Conservation (phyloP, 2,888 invertebrate species). For the Leptodirus hochenwartii region DNA sequence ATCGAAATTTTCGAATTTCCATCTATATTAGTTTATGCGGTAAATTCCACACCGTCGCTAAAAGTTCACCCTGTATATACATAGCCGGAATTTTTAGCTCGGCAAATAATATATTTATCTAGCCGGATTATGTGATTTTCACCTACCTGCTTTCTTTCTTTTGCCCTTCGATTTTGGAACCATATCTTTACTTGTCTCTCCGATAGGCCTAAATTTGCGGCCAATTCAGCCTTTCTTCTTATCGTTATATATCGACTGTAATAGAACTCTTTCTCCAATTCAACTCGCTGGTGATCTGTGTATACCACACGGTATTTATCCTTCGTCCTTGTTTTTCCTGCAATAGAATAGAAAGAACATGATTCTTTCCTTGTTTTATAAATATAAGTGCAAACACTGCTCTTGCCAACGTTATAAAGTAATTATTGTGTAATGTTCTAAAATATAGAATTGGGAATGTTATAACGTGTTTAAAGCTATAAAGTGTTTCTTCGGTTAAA, state of each 20-base stretch:
- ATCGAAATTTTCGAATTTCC: too few relatives aligned
- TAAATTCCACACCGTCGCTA: too few relatives aligned
- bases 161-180: conserved; percentile 81
- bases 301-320: conserved; percentile 99
- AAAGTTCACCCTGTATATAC: too few relatives aligned
- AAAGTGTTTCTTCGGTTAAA: too few relatives aligned
- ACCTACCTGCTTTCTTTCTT: conserved; percentile 73
- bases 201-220: conserved; percentile 64
- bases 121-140: too few relatives aligned
- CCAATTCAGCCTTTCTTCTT: conserved; percentile 81
- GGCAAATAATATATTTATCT: conserved; percentile 6
- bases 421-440: conserved; percentile 1
- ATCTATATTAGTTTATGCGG: too few relatives aligned
- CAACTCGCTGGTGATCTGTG: conserved; percentile 83
- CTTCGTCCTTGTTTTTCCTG: conserved; percentile 96
- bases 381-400: not conserved
- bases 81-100: too few relatives aligned
- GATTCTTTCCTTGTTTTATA: not conserved
- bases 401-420: not conserved
- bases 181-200: conserved; percentile 66
- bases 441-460: too few relatives aligned
- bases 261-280: conserved; percentile 28
- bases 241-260: conserved; percentile 90
- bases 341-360: conserved; percentile 24
- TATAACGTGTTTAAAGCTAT: too few relatives aligned